Evolutionary conservation across 2,888 invertebrate species (phyloP).

Genomic region (Ormyrus thymus): DNA sequence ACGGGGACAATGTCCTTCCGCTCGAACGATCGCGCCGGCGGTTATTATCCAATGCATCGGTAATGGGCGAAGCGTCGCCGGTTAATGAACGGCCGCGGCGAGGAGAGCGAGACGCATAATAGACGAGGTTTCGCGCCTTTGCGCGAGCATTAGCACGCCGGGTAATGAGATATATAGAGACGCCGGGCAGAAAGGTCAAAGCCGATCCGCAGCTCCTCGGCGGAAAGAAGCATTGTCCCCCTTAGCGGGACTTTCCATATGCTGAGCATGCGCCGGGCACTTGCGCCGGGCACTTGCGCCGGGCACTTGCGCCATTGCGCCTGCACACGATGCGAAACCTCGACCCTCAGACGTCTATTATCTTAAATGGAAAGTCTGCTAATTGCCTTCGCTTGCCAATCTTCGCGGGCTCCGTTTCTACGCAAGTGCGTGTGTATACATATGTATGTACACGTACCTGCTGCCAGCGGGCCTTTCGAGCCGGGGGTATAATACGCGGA

Average conservation of each 20-base stretch:
- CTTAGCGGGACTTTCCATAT: constrained; percentile 45
- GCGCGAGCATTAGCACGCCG: constrained; percentile 4
- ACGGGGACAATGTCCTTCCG: too few relatives aligned
- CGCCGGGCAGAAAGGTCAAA: constrained; percentile 36
- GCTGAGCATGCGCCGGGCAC: too few relatives aligned
- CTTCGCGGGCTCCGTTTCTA: neutral
- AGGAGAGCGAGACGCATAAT: constrained; percentile 11
- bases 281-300: too few relatives aligned
- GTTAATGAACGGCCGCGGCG: constrained; percentile 37
- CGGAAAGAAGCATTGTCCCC: constrained; percentile 39
- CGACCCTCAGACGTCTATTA: constrained; percentile 44
- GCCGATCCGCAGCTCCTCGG: constrained; percentile 8
- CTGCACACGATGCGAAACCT: constrained; percentile 4
- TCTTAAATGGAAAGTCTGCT: constrained; percentile 48
- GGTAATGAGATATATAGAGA: neutral
- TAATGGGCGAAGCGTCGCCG: constrained; percentile 60
- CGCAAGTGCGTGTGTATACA: too few relatives aligned
- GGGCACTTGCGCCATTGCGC: too few relatives aligned
- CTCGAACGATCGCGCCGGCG: constrained; percentile 52
- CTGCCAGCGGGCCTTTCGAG: too few relatives aligned
- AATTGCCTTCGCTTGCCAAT: constrained; percentile 42
- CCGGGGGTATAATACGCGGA: too few relatives aligned
- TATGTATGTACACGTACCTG: too few relatives aligned
- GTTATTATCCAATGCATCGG: constrained; percentile 69
- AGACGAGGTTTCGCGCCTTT: neutral